Conservation (phyloP, 2,888 invertebrate genomes). For the Noctua janthina region DNA sequence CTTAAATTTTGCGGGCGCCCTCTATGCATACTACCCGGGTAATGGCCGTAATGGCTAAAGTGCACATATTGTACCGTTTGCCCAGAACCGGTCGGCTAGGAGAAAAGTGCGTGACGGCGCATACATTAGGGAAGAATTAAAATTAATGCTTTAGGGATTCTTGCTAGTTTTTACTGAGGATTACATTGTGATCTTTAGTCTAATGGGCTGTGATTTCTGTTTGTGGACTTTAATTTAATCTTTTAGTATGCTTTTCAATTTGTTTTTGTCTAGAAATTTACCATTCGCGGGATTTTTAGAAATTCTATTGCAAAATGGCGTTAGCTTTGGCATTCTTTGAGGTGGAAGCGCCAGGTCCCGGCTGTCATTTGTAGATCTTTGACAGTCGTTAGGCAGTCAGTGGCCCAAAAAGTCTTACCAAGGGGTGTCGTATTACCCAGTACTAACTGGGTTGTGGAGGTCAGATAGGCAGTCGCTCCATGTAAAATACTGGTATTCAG, state of each 20-base stretch:
- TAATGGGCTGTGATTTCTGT: constrained; percentile 12
- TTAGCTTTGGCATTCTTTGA: background rate
- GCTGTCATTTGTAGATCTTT: too few relatives aligned
- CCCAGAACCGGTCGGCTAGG: background rate
- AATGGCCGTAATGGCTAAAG: constrained; percentile 44
- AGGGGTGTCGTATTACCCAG: too few relatives aligned
- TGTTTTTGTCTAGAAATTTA: background rate
- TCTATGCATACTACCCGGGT: constrained; percentile 36
- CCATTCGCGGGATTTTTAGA: background rate
- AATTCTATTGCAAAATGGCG: background rate
- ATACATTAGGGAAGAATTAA: constrained; percentile 55
- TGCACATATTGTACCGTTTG: constrained; percentile 51
- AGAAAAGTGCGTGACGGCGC: constrained; percentile 51
- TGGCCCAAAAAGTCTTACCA: too few relatives aligned
- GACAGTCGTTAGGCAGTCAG: too few relatives aligned
- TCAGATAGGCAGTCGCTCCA: too few relatives aligned
- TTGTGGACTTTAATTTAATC: background rate
- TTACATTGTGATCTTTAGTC: constrained; percentile 22
- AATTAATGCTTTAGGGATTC: constrained; percentile 41
- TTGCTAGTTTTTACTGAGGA: constrained; percentile 32
- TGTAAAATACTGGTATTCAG: too few relatives aligned
- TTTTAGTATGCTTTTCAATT: background rate
- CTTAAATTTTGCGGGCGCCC: constrained; percentile 35
- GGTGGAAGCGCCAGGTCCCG: too few relatives aligned
- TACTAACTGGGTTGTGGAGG: too few relatives aligned